These are phyloP conservation scores for Eulemur rufifrons DNA, from an alignment of 2,113 vertebrate species.

Conservation along the genomic window DNA sequence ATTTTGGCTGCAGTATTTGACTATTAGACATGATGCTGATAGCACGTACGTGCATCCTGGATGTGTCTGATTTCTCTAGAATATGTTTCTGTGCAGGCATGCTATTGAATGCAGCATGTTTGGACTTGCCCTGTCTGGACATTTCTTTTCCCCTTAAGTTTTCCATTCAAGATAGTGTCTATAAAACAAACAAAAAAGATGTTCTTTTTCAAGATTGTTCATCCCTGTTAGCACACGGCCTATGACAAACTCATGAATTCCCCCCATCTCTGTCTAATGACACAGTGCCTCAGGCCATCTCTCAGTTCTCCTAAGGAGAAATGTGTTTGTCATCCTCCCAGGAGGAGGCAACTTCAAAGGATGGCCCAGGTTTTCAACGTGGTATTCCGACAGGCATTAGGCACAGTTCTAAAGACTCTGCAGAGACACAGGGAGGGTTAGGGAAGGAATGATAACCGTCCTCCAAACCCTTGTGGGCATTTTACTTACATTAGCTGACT, in stretches of 20 bases:
- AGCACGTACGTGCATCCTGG: accelerated
- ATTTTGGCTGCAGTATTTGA: background rate
- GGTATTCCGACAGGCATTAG: background rate
- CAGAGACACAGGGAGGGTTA: background rate
- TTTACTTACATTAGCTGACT: background rate
- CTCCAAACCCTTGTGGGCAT: background rate
- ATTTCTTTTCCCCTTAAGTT: background rate
- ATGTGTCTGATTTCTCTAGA: background rate
- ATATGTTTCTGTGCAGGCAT: background rate
- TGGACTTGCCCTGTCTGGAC: background rate
- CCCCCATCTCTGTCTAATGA: background rate
- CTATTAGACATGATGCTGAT: background rate
- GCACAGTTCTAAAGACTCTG: background rate
- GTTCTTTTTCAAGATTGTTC: background rate
- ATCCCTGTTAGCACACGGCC: background rate
- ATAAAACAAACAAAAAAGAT: background rate
- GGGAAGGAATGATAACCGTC: background rate
- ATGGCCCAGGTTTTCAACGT: background rate
- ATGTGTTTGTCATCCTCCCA: background rate
- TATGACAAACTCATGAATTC: background rate
- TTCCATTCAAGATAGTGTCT: background rate
- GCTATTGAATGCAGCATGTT: no score
- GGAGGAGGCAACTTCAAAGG: background rate
- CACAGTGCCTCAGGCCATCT: accelerated
- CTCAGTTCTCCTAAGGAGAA: background rate